Evolutionary conservation across 2,888 invertebrate species (phyloP), one percentile per base, ranked within the genome.

Genomic region (Zaprionus bogoriensis): DNA sequence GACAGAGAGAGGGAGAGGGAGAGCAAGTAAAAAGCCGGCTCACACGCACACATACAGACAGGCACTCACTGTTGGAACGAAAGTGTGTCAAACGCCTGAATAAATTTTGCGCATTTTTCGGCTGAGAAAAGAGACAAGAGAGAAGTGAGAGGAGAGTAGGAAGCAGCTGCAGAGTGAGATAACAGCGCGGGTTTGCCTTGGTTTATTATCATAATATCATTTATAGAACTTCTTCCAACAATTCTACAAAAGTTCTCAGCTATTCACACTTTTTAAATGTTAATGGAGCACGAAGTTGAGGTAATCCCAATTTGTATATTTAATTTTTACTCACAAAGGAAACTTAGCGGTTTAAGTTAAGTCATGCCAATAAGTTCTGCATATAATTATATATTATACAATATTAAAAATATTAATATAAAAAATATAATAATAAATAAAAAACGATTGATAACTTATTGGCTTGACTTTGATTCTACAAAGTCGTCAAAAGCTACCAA

Each of bases 31-130:
- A 68, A 63, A 58, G 72, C 66, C 65, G 70, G 66, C 67, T 70
- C 6, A 52, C 38, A 62, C 25, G 38, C 12, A 41, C 42, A 23
- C n/a, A 44, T 20, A 38, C 14, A 59, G 39, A 50, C 10, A 52
- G 36, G 50, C 30, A 27, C 38, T 23, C 23, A 14, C 23, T 23
- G 17, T 10, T 20, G 44, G 57, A 77, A 73, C 61, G 78, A 84
- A 87, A 86, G 87, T 85, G 87, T 87, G 84, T 83, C 87, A 84
- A 80, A 79, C 69, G 87, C 45, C 67, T 75, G 79, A 82, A 86
- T 67, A 77, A 80, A 64, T 79, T 83, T 83, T 60, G 71, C 70
- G 7, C 9, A n/a, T 22, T 41, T 75, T 74, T 77, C 20, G 73
- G 66, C 74, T 74, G 3, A 36, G 14, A 36, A 36, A 36, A 17